These are phyloP conservation scores for Vanessa cardui DNA, from an alignment of 2,888 invertebrate species.

Conservation along the genomic window DNA sequence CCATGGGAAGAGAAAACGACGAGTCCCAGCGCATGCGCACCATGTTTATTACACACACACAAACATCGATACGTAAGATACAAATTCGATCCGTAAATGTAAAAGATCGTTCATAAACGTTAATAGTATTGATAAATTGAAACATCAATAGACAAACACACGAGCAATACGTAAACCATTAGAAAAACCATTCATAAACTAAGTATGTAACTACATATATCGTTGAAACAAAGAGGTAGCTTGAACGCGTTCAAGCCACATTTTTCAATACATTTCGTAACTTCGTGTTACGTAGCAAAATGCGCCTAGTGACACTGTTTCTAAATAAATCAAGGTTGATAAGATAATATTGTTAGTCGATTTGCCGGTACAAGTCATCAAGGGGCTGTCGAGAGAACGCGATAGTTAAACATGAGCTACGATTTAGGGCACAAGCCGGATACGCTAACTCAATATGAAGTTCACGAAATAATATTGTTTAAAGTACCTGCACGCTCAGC, in stretches of 20 bases:
- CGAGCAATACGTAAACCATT: neutral
- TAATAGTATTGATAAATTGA: neutral
- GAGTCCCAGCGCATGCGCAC: slow-evolving; percentile 19
- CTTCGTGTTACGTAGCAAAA: slow-evolving; percentile 33
- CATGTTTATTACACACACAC: slow-evolving; percentile 20
- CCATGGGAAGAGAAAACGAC: slow-evolving; percentile 67
- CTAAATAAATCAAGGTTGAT: slow-evolving; percentile 67
- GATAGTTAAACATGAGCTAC: slow-evolving; percentile 43
- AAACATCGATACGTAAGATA: slow-evolving; percentile 17
- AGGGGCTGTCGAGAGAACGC: slow-evolving; percentile 44
- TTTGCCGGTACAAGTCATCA: slow-evolving; percentile 50
- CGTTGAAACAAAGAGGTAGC: slow-evolving; percentile 15
- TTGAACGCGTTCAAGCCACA: slow-evolving; percentile 26
- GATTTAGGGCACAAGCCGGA: slow-evolving; percentile 38
- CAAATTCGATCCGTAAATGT: slow-evolving; percentile 2
- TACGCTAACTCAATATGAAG: slow-evolving; percentile 22
- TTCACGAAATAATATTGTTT: neutral
- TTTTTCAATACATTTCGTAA: slow-evolving; percentile 41
- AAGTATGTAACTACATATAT: too few species aligned
- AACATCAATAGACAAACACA: neutral
- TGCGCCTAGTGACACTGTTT: slow-evolving; percentile 55
- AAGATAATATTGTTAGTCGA: slow-evolving; percentile 60
- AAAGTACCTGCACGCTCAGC: neutral
- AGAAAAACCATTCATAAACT: neutral
- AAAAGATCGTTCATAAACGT: neutral